Conservation (phyloP, 2,888 invertebrate species). For the Sesia bembeciformis region DNA sequence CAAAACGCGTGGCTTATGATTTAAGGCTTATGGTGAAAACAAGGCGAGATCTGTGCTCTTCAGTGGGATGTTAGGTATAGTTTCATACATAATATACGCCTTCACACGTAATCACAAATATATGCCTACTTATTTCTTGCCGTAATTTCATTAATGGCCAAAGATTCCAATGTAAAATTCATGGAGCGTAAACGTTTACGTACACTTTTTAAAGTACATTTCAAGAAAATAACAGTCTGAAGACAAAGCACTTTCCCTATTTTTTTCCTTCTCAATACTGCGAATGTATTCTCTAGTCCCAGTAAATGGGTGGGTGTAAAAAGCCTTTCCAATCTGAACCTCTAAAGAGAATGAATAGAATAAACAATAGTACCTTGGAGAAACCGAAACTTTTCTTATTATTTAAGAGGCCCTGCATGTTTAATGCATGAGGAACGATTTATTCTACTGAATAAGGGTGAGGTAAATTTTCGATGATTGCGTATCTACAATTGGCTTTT, state of each 20-base stretch:
- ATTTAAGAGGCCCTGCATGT: constrained; percentile 62
- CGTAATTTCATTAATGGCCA: constrained; percentile 50
- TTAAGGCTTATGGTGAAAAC: too few species aligned
- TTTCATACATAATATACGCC: too few species aligned
- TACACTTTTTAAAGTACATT: constrained; percentile 56
- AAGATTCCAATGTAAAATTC: constrained; percentile 54
- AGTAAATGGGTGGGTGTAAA: constrained; percentile 54
- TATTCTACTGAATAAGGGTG: constrained; percentile 48
- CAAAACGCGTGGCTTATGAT: too few species aligned
- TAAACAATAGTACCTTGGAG: constrained; percentile 58
- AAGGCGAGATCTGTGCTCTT: too few species aligned
- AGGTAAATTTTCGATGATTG: background rate
- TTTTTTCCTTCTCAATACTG: constrained; percentile 39
- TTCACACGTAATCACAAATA: too few species aligned
- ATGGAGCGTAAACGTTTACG: constrained; percentile 40
- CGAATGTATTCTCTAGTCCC: constrained; percentile 49
- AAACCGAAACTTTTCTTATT: constrained; percentile 57
- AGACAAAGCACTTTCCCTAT: constrained; percentile 50
- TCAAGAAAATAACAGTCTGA: constrained; percentile 60
- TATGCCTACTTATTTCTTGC: background rate
- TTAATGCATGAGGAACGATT: constrained; percentile 63
- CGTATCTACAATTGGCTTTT: too few species aligned
- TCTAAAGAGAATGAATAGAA: constrained; percentile 49
- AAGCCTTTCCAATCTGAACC: constrained; percentile 67
- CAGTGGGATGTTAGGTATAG: too few species aligned